Evolutionary conservation across 2,113 vertebrate genomes (phyloP), one percentile per base, ranked within the genome.

Genomic region (Sclerurus mexicanus): DNA sequence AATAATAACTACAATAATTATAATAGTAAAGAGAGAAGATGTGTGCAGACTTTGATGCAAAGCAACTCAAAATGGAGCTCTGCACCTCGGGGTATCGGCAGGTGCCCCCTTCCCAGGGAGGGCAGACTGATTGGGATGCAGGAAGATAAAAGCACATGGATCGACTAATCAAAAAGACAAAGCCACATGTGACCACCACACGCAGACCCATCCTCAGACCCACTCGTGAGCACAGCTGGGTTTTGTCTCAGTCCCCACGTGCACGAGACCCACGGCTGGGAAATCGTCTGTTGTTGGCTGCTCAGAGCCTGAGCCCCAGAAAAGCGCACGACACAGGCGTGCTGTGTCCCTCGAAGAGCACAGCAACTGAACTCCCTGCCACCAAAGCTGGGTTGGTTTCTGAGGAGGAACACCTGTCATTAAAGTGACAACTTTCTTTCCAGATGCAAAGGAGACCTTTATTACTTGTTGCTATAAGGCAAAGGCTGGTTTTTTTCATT

Each of bases 121-220:
- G 62, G 44, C 27, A 78, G 68, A 85, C 60, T 3, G 69, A 68
- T 3, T 3, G 12, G 59, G 59, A 79, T 27, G 50, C 23, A 71
- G 37, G 56, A 75, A 64, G 35, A 25, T 37, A 64, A 87, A 82
- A 46, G 3, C 31, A 25, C 4, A 2, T 3, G 21, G 67, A 72
- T 42, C 14, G 76, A 18, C 83, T 35, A 27, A 46, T 28, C 21
- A 68, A 60, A 56, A 89, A 78, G 24, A 30, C 37, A 69, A 25
- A 56, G 22, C 16, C 25, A 33, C 3, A 10, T 44, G 60, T 28
- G 44, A 47, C 37, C 47, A 28, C 66, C 33, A 31, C 35, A 28
- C 1, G 3, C 4, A 56, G 49, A 30, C 10, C 24, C 20, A 10
- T 1, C 14, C 35, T 47, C 37, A 33, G 52, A 28, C 0, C 24